Conservation (phyloP, 2,113 vertebrate species). For the Coptodon bakossiorum region DNA sequence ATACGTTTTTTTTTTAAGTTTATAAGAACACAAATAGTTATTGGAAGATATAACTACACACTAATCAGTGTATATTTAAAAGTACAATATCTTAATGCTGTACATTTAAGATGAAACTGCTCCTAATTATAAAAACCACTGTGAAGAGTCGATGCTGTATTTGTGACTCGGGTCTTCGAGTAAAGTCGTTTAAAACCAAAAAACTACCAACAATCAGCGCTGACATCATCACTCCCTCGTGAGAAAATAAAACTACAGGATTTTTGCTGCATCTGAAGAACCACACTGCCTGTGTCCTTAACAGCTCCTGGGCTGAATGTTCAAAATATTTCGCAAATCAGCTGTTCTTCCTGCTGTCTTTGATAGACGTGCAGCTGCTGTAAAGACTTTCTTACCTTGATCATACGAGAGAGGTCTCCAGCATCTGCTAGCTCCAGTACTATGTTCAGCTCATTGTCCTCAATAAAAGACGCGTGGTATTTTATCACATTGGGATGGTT, state of each 20-base stretch:
- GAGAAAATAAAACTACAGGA: neutral
- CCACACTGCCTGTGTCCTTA: neutral
- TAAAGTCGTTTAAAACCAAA: fast-evolving
- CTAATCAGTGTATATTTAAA: neutral
- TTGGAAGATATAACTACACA: neutral
- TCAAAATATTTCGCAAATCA: neutral
- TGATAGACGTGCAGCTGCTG: neutral
- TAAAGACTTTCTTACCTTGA: slow-evolving; percentile 79
- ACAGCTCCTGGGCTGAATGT: neutral
- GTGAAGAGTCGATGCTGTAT: neutral
- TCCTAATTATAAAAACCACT: neutral
- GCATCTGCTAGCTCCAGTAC: slow-evolving; percentile 97
- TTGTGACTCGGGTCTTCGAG: neutral
- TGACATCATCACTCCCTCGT: fast-evolving
- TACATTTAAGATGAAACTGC: fast-evolving
- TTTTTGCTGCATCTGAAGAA: neutral
- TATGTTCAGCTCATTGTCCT: slow-evolving; percentile 97
- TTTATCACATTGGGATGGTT: slow-evolving; percentile 99
- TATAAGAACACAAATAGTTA: neutral
- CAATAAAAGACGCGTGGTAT: slow-evolving; percentile 98
- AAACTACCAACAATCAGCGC: neutral
- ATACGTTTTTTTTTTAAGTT: neutral
- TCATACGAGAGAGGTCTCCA: slow-evolving; percentile 97
- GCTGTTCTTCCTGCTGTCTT: neutral
- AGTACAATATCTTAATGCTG: neutral